These are phyloP conservation scores for Lycopodina hypogea DNA, from an alignment of 37 sponge, comb jelly and placozoan species.

Conservation along the genomic window DNA sequence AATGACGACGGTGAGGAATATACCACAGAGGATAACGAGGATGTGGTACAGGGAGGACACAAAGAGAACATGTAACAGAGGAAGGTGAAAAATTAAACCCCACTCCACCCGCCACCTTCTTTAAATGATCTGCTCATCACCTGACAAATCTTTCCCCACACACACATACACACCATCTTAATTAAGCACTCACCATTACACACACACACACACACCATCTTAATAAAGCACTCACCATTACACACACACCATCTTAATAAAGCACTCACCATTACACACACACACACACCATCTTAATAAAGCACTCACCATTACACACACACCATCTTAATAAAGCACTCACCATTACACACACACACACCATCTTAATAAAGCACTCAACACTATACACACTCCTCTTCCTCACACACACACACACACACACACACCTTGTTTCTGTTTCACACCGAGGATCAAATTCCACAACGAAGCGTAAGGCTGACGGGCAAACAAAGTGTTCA, in stretches of 20 bases:
- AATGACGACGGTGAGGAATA: neutral
- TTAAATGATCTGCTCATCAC: too few species aligned
- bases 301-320: neutral
- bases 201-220: too few species aligned
- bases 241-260: too few species aligned
- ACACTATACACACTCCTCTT: too few species aligned
- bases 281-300: neutral
- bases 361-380: neutral
- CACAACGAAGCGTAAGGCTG: conserved; percentile 38
- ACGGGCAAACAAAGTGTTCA: conserved; percentile 37
- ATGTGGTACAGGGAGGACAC: neutral
- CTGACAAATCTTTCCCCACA: neutral
- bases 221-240: neutral
- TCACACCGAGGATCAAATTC: conserved; percentile 81
- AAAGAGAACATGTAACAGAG: too few species aligned
- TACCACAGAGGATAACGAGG: neutral
- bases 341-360: too few species aligned
- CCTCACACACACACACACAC: neutral
- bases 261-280: neutral
- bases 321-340: neutral
- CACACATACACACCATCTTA: neutral
- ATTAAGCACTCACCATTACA: neutral
- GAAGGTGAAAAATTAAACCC: too few species aligned
- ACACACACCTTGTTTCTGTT: conserved; percentile 58
- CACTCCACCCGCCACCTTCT: too few species aligned